phyloP scores from a whole-genome alignment of 2,888 invertebrate genomes.

The Acleris sparsana region DNA sequence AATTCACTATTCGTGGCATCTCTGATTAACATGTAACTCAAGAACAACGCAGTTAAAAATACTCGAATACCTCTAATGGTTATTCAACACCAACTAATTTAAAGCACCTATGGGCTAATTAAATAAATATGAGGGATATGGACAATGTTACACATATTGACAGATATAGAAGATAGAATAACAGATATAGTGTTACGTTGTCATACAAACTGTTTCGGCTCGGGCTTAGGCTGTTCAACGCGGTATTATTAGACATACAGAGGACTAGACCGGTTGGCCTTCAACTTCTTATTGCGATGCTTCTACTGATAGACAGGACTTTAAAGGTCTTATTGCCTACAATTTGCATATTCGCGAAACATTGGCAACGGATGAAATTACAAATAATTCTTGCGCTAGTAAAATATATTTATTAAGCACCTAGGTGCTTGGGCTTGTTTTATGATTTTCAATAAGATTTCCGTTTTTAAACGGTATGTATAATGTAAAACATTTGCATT shows the following conservation, averaged over 20 bases:
- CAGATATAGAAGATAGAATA: not conserved
- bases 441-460: too few species aligned
- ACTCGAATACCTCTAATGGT: too few species aligned
- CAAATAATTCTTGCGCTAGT: not conserved
- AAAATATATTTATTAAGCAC: not conserved
- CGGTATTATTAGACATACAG: conserved; percentile 25
- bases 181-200: not conserved
- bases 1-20: too few species aligned
- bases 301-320: conserved; percentile 19
- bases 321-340: conserved; percentile 11
- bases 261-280: conserved; percentile 34
- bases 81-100: too few species aligned
- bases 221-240: conserved; percentile 5
- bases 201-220: not conserved
- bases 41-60: too few species aligned
- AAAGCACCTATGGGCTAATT: too few species aligned
- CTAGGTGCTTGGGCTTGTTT: not conserved
- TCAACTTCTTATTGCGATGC: conserved; percentile 28
- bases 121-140: not conserved
- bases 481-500: too few species aligned
- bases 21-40: too few species aligned
- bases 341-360: conserved; percentile 6
- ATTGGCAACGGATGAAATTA: not conserved
- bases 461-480: too few species aligned
- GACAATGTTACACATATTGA: too few species aligned